Percentiles rank a stretch among this genome's conserved stretches.
Evolutionary conservation across 1,140 invertebrate genomes (phyloP).

Genomic region (Drosophila ercepeae): DNA sequence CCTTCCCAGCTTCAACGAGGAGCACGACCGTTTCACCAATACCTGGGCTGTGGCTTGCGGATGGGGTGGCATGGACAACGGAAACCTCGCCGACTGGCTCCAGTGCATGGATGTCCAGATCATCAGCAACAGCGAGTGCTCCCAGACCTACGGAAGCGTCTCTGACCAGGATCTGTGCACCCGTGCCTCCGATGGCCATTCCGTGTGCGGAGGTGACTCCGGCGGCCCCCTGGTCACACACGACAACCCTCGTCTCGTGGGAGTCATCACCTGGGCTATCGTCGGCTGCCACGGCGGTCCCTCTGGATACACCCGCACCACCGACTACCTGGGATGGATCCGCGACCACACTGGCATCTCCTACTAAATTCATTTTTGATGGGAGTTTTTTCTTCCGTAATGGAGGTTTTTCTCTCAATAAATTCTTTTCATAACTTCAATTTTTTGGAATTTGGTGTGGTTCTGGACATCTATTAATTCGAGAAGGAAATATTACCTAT

Average conservation of each 20-base stretch:
- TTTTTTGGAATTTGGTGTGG: neutral
- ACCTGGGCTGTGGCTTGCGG: constrained; percentile 44
- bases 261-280: constrained; percentile 20
- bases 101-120: constrained; percentile 36
- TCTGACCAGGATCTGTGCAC: constrained; percentile 26
- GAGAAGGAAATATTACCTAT: no score
- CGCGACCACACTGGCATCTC: constrained; percentile 45
- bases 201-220: constrained; percentile 29
- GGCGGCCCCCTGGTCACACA: constrained; percentile 42
- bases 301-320: constrained; percentile 32
- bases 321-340: constrained; percentile 38
- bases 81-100: constrained; percentile 16
- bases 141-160: constrained; percentile 2
- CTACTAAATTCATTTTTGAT: constrained; percentile 6
- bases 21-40: constrained; percentile 28
- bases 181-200: constrained; percentile 9
- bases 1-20: constrained; percentile 30
- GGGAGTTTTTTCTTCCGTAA: neutral
- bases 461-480: no score
- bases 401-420: neutral
- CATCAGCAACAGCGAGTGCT: constrained; percentile 27
- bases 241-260: constrained; percentile 30
- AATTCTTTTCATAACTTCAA: constrained; percentile 10
- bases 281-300: constrained; percentile 8
- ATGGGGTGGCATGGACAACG: constrained; percentile 48